Evolutionary conservation across 2,888 invertebrate species (phyloP).

Genomic region (Odontocolon sp.): DNA sequence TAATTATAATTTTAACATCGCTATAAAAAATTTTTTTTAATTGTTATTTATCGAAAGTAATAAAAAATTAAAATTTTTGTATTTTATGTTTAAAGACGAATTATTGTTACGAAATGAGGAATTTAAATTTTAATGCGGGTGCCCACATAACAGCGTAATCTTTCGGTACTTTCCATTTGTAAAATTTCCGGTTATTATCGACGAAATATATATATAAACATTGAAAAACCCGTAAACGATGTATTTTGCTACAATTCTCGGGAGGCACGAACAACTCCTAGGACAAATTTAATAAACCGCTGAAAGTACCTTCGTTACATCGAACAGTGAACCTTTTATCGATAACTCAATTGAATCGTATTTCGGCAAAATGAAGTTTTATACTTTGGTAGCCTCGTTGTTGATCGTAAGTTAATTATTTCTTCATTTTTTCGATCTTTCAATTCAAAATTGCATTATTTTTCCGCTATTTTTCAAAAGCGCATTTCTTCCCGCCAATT

Average conservation of each 20-base stretch:
- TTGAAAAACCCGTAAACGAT: not conserved
- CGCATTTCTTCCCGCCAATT: too few relatives aligned
- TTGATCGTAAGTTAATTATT: slow-evolving; percentile 35
- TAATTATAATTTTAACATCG: too few relatives aligned
- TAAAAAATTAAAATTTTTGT: not conserved
- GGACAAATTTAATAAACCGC: too few relatives aligned
- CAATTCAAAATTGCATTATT: too few relatives aligned
- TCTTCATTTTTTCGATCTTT: not conserved
- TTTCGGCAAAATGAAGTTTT: slow-evolving; percentile 27
- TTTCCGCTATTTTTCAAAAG: too few relatives aligned
- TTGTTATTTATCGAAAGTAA: too few relatives aligned
- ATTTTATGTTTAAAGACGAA: not conserved
- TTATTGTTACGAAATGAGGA: slow-evolving; percentile 24
- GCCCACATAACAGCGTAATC: slow-evolving; percentile 43
- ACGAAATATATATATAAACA: slow-evolving; percentile 9
- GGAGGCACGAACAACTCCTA: too few relatives aligned
- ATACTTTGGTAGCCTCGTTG: slow-evolving; percentile 4
- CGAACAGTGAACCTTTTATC: not conserved
- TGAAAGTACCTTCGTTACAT: too few relatives aligned
- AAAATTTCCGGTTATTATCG: slow-evolving; percentile 2
- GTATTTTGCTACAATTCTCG: slow-evolving; percentile 10
- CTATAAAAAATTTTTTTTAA: too few relatives aligned
- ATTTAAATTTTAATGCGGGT: slow-evolving; percentile 33
- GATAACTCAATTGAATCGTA: not conserved
- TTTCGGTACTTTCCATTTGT: slow-evolving; percentile 31